Conservation (phyloP, 2,797 vertebrate species). For the Scolopax bukidnonensis region DNA sequence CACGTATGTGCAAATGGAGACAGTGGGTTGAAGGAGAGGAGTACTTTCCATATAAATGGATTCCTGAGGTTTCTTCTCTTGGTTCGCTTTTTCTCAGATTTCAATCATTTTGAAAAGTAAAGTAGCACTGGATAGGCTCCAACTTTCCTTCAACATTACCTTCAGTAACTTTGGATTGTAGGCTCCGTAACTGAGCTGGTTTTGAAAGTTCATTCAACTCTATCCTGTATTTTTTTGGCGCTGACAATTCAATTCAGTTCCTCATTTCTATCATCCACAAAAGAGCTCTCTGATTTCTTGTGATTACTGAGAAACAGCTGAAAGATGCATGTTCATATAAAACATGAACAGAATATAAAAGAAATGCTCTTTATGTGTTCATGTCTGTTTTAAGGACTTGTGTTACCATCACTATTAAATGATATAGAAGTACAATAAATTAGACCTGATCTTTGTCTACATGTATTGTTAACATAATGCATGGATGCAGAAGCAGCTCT, state of each 20-base stretch:
- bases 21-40: not conserved
- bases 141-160: not conserved
- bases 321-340: constrained; percentile 21
- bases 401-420: not conserved
- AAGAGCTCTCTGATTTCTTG: constrained; percentile 43
- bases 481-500: not conserved
- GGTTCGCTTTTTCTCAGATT: constrained; percentile 13
- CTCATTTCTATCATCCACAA: not conserved
- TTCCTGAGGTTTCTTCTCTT: constrained; percentile 13
- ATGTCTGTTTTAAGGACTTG: not conserved
- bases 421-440: not conserved
- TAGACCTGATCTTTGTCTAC: not conserved
- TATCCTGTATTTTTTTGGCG: not conserved
- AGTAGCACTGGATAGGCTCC: not conserved
- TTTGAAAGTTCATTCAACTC: constrained; percentile 13
- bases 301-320: constrained; percentile 12
- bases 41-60: not conserved
- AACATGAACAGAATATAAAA: constrained; percentile 9
- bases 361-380: not conserved
- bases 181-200: not conserved
- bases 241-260: constrained; percentile 8
- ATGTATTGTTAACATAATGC: not conserved
- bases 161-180: not conserved
- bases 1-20: not conserved
- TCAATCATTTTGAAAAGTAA: not conserved